Evolutionary conservation across 1,140 invertebrate species (phyloP), one percentile per base, ranked within the genome.

Genomic region (Bombus waltoni): DNA sequence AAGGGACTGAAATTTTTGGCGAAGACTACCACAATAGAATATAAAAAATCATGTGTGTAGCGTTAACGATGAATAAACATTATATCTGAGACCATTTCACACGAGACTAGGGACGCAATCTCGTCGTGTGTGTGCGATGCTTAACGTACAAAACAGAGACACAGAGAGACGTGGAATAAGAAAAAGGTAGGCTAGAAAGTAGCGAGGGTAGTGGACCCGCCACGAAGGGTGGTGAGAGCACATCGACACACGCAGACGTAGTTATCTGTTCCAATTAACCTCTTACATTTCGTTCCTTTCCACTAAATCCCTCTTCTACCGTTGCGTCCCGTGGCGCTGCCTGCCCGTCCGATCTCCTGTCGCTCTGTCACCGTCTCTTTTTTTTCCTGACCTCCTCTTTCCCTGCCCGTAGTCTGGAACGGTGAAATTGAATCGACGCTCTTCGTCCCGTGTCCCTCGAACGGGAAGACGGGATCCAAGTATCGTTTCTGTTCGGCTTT

Each of bases 261-360:
- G 91, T 91, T 92, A 93, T 91, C 89, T 88, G 89, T 92, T 91
- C 91, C 91, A 92, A 92, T 92, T 92, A 92, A 92, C 91, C 91
- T 90, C 91, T 92, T 92, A 92, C 88, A 88, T 91, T 91, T 91
- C 88, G 82, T 91, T 89, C 88, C 82, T 81, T 85, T 85, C 85
- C 53, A 74, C 77, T 87, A 81, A 83, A 84, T 84, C 80, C 72
- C 85, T 79, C 70, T 86, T 86, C 44, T 81, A 71, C 57, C 40
- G 38, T 75, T 70, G 71, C 22, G 35, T 66, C 47, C 70, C 57
- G 44, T 38, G 42, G n/a, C 57, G 66, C 44, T 59, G 22, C 71
- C 28, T 22, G 13, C 44, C 22, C 18, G 32, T 62, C n/a, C 47
- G 32, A 57, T 83, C 53, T 86, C 44, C 59, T 18, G 25, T 47